Evolutionary conservation across 1,140 invertebrate species (phyloP), one percentile per base, ranked within the genome.

Genomic region (Eumeta japonica): DNA sequence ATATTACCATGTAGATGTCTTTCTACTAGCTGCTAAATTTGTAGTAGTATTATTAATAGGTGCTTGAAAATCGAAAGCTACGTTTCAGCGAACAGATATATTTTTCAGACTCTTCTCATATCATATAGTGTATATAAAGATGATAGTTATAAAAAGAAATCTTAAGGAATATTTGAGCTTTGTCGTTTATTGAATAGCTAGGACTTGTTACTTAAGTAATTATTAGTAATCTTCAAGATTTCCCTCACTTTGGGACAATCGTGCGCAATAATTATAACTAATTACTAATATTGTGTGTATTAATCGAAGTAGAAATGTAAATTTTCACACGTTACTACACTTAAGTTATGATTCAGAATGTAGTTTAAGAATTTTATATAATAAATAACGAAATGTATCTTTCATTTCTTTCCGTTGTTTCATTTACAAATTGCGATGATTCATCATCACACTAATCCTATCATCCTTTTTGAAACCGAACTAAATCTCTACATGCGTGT

Each of bases 301-400:
- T 73, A 63, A 62, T 62, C 50, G 45, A 58, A n/a, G 60, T 73
- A 62, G 65, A 48, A 62, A 56, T 73, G 65, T 70, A 70, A 58
- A 24, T 70, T 73, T 70, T 63, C 63, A 70, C 61, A 72, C 68
- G 68, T 73, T 70, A 70, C 57, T 73, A 61, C 61, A 63, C 45
- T 62, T 72, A 68, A 68, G 65, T 65, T 68, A 62, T 62, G 62
- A 54, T 68, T 68, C 62, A 64, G n/a, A 55, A 64, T 52, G 62
- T 70, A 70, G 61, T 44, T 36, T 52, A 68, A 70, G 70, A 65
- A 66, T 70, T 73, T 73, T 73, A 70, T 73, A 73, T 73, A 73
- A 70, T 73, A 73, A 73, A 73, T 67, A 66, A 68, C 70, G 56
- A 70, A 73, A 73, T 73, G 64, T 70, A 73, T 61, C 58, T 64